Percentiles rank a stretch among this genome's conserved stretches.
These are phyloP conservation scores for Acanthosepion lycidas DNA, from an alignment of 2,888 invertebrate species.

Conservation along the genomic window DNA sequence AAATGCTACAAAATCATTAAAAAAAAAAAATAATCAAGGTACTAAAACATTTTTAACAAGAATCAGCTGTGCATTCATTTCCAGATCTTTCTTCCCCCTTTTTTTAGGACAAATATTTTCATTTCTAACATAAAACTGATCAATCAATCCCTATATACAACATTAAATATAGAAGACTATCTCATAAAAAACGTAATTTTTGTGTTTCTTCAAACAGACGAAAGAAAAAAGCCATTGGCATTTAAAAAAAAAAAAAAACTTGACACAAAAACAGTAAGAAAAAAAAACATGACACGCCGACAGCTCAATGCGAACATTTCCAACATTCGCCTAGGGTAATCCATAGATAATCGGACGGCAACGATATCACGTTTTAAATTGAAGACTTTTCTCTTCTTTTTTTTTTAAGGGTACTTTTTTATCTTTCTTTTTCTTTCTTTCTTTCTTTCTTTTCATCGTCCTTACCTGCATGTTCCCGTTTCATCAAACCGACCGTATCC, in stretches of 20 bases:
- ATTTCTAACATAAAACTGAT: not conserved
- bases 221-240: not conserved
- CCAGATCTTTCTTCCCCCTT: not conserved
- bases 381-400: not conserved
- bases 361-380: not conserved
- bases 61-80: not conserved
- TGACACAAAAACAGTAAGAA: too few relatives aligned
- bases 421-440: not conserved
- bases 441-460: not conserved
- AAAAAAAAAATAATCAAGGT: not conserved
- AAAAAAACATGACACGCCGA: constrained; percentile 33
- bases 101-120: not conserved
- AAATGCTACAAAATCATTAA: too few relatives aligned
- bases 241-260: not conserved
- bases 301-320: not conserved
- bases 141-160: not conserved
- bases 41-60: not conserved
- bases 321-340: not conserved
- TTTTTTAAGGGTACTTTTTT: not conserved
- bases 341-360: constrained; percentile 6
- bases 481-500: constrained; percentile 21
- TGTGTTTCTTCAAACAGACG: too few relatives aligned
- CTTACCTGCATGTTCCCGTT: constrained; percentile 23
- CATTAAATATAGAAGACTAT: not conserved
- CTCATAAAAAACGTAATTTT: too few relatives aligned